Percentiles rank a stretch among this genome's conserved stretches.
Conservation (phyloP, 1,140 invertebrate genomes). For the Cephus cinctus region DNA sequence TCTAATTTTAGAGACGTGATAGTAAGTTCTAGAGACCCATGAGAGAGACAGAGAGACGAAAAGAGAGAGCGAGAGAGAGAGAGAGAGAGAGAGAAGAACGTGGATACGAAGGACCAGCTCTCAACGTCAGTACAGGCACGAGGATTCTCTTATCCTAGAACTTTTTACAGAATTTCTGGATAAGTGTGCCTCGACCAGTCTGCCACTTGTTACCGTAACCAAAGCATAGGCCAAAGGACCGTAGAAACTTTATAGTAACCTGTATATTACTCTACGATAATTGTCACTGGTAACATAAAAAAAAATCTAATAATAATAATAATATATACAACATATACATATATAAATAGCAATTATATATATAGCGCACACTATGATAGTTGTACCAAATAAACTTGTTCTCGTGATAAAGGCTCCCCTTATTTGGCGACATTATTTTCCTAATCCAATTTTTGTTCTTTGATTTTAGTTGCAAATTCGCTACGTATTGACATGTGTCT, state of each 20-base stretch:
- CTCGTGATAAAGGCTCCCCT: constrained; percentile 39
- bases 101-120: too few relatives aligned
- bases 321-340: constrained; percentile 25
- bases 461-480: too few relatives aligned
- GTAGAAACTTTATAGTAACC: constrained; percentile 30
- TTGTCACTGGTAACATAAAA: constrained; percentile 37
- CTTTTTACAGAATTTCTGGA: too few relatives aligned
- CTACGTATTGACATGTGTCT: too few relatives aligned
- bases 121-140: too few relatives aligned
- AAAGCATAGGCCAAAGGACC: constrained; percentile 32
- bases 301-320: constrained; percentile 41
- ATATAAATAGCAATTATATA: constrained; percentile 38
- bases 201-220: constrained; percentile 25
- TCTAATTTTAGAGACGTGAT: constrained; percentile 7
- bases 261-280: constrained; percentile 27
- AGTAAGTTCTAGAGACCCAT: background rate
- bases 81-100: too few relatives aligned
- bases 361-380: constrained; percentile 47
- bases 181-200: too few relatives aligned
- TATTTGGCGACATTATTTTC: too few relatives aligned
- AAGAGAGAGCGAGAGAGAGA: too few relatives aligned
- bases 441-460: too few relatives aligned
- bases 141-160: too few relatives aligned
- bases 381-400: constrained; percentile 53
- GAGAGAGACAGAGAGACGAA: too few relatives aligned